A percentile compares a stretch with the other conserved stretches of the same genome.
phyloP scores from a whole-genome alignment of 2,888 invertebrate species.

The Aplocera efformata region DNA sequence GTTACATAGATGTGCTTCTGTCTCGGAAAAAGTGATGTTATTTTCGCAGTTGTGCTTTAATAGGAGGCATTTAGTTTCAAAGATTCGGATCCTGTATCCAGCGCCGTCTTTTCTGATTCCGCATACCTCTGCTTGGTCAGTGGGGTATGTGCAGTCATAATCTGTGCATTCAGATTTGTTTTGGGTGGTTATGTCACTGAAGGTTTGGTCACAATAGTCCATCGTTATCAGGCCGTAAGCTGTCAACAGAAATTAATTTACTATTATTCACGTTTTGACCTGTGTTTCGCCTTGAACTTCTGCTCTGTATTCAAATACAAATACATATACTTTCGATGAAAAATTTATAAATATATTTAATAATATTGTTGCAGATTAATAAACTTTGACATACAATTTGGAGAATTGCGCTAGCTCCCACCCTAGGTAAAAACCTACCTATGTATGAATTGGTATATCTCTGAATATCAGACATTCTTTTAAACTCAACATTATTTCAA shows the following conservation, averaged over 20 bases:
- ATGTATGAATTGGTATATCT: no score
- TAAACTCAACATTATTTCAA: no score
- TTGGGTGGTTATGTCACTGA: constrained; percentile 7
- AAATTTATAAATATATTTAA: no score
- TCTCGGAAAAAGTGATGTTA: constrained; percentile 37
- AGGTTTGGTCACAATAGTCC: constrained; percentile 42
- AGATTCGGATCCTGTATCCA: constrained; percentile 51
- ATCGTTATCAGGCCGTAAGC: constrained; percentile 18
- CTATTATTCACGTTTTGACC: no score
- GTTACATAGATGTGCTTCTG: constrained; percentile 50
- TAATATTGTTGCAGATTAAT: no score
- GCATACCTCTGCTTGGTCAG: constrained; percentile 38
- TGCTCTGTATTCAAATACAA: no score
- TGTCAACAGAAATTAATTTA: constrained; percentile 10
- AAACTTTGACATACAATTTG: no score
- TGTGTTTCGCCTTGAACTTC: no score
- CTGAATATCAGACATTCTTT: no score
- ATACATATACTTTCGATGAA: no score
- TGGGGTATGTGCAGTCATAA: constrained; percentile 20
- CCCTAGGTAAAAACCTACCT: no score
- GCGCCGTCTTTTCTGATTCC: constrained; percentile 46
- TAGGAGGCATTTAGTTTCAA: constrained; percentile 49
- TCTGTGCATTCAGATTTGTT: constrained; percentile 26
- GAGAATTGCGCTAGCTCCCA: no score
- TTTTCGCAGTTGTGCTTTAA: constrained; percentile 48